Base-by-base conservation (phyloP, 2,113 vertebrate genomes). In the Sorex fumeus region DNA sequence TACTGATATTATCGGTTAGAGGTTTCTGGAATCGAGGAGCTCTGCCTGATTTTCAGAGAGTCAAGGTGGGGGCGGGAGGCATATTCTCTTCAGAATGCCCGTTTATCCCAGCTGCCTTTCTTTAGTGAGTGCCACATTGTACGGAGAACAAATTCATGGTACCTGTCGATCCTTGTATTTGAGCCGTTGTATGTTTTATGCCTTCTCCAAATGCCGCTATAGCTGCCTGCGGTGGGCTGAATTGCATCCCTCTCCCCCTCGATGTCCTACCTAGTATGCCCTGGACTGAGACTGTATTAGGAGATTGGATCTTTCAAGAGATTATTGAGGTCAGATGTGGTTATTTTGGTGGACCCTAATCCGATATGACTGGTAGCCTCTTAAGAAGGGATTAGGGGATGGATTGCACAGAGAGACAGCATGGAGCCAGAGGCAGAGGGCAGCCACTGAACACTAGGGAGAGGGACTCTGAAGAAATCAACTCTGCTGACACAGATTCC, bases 391-490 rank as follows among this genome's bases (percentile, higher is more conserved):
- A 50, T 50, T 5, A 40, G 25, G 28, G 53, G 60, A 47, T 30
- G 66, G 57, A 16, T 6, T 34, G 30, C 28, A n/a, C 2, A 74
- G 25, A 45, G 36, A 57, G 32, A 60, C 5, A 4, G 0, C 2
- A 23, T 57, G n/a, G 34, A 47, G n/a, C 27, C 0, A 23, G 0
- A 45, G 23, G 50, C 0, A 72, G 8, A 23, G 1, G 21, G 19
- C 8, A 27, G 34, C 34, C 19, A 9, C 8, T 25, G 9, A 43
- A 40, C 19, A 2, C 25, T 12, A 32, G 16, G 13, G n/a, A 69
- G 30, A 69, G 3, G 27, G 25, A 28, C 64, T 25, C 23, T 66
- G 60, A 15, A 25, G 18, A 72, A 30, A 47, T 19, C 28, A 21
- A 16, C 0, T 45, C 23, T 50, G 10, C 25, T 70, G 32, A 36